Conservation (phyloP, 2,888 invertebrate genomes). For the Synergus gifuensis region DNA sequence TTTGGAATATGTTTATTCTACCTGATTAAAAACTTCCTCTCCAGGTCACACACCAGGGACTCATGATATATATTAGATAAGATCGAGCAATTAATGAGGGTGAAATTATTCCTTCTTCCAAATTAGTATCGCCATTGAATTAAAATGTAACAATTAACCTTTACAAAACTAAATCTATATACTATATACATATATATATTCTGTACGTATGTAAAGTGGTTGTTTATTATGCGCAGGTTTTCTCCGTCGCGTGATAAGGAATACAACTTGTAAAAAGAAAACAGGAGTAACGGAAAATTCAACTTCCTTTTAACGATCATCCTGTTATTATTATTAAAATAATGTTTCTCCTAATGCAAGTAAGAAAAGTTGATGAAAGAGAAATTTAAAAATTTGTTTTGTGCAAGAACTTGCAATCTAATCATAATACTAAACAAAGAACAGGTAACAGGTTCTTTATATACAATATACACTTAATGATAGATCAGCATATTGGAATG, state of each 20-base stretch:
- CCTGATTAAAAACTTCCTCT: no score
- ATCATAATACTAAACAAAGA: background rate
- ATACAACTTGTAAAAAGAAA: slow-evolving; percentile 4
- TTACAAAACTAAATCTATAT: background rate
- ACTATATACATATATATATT: background rate
- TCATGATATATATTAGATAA: slow-evolving; percentile 3
- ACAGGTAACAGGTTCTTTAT: background rate
- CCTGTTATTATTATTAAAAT: no score
- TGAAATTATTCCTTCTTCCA: slow-evolving; percentile 7
- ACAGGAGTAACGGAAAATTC: background rate
- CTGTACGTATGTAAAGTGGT: background rate
- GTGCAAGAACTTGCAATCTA: no score
- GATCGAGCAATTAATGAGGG: slow-evolving; percentile 22
- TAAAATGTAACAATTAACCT: slow-evolving; percentile 17
- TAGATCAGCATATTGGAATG: background rate
- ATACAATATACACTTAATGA: no score
- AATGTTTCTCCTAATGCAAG: no score
- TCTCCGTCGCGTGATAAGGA: slow-evolving; percentile 4
- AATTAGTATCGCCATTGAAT: slow-evolving; percentile 9
- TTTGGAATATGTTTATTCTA: background rate
- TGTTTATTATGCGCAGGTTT: background rate
- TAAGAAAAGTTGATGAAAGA: no score
- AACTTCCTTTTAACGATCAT: slow-evolving; percentile 15
- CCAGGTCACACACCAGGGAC: slow-evolving; percentile 13
- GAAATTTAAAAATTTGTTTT: no score